These are phyloP conservation scores for Cataglyphis hispanica DNA, from an alignment of 1,140 invertebrate genomes.

Conservation along the genomic window DNA sequence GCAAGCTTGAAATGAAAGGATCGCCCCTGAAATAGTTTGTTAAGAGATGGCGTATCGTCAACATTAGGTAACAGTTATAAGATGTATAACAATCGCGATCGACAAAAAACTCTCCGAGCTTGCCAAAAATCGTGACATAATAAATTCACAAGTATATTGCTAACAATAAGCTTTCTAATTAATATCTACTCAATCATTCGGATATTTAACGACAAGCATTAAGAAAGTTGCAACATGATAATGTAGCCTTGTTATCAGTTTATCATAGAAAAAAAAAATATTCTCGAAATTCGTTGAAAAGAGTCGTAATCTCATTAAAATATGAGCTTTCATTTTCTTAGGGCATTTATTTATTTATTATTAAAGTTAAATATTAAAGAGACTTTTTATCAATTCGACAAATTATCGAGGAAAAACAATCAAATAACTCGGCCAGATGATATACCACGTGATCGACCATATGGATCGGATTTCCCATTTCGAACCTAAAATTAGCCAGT, in stretches of 20 bases:
- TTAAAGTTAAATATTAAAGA: slow-evolving; percentile 33
- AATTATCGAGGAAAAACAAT: background rate
- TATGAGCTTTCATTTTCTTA: background rate
- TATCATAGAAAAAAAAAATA: background rate
- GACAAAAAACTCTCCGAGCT: slow-evolving; percentile 43
- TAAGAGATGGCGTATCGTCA: slow-evolving; percentile 70
- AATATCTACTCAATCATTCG: background rate
- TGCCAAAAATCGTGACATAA: slow-evolving; percentile 59
- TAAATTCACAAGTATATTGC: background rate
- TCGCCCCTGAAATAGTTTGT: slow-evolving; percentile 74
- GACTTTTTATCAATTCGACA: background rate
- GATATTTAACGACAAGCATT: background rate
- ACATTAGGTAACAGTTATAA: slow-evolving; percentile 77
- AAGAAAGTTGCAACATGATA: background rate
- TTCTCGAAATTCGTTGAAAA: background rate
- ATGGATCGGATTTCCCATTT: slow-evolving; percentile 73
- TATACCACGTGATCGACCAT: background rate
- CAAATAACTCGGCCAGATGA: background rate
- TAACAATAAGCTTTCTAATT: background rate
- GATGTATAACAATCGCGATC: slow-evolving; percentile 68
- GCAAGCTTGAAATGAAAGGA: slow-evolving; percentile 42
- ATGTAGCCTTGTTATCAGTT: background rate
- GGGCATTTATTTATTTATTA: no score
- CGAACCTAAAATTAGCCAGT: slow-evolving; percentile 74
- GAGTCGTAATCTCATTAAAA: background rate